A percentile compares a stretch with the other conserved stretches of the same genome.
These are phyloP conservation scores for Epinephelus cyanopodus DNA, from an alignment of 2,113 vertebrate species.

Conservation along the genomic window DNA sequence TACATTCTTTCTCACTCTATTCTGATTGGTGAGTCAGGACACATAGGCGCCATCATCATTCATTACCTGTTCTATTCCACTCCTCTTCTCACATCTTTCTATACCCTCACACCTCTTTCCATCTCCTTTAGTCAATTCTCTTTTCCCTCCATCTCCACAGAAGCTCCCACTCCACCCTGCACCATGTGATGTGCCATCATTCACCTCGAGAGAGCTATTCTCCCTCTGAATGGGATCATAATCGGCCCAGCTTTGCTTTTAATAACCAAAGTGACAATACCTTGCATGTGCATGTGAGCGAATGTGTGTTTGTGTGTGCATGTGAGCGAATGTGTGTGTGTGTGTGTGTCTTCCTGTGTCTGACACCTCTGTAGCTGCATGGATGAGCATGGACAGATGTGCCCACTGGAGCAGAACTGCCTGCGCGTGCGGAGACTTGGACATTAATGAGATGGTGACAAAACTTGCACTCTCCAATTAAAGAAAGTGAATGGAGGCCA, in stretches of 20 bases:
- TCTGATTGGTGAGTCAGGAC: constrained; percentile 63
- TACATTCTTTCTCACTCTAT: not conserved
- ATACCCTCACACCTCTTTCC: constrained; percentile 47
- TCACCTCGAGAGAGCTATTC: constrained; percentile 79
- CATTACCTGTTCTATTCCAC: constrained; percentile 60
- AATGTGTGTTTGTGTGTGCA: constrained; percentile 10
- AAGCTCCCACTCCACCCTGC: constrained; percentile 65
- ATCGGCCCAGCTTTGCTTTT: constrained; percentile 82
- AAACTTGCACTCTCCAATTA: constrained; percentile 82
- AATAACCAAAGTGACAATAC: constrained; percentile 84
- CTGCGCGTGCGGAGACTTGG: constrained; percentile 73
- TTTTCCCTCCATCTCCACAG: constrained; percentile 56
- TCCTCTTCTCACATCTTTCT: constrained; percentile 59
- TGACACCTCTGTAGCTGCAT: constrained; percentile 83
- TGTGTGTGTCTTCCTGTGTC: constrained; percentile 61
- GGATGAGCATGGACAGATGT: constrained; percentile 84
- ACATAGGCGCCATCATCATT: constrained; percentile 57
- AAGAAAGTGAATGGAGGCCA: constrained; percentile 75
- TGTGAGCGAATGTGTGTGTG: constrained; percentile 31
- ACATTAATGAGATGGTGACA: constrained; percentile 85
- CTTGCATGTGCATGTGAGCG: constrained; percentile 60
- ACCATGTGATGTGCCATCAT: constrained; percentile 81
- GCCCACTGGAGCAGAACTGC: constrained; percentile 80
- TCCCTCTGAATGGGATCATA: constrained; percentile 81
- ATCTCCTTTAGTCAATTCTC: constrained; percentile 64